phyloP scores from a whole-genome alignment of 2,888 invertebrate species.

The Eledona agricola region DNA sequence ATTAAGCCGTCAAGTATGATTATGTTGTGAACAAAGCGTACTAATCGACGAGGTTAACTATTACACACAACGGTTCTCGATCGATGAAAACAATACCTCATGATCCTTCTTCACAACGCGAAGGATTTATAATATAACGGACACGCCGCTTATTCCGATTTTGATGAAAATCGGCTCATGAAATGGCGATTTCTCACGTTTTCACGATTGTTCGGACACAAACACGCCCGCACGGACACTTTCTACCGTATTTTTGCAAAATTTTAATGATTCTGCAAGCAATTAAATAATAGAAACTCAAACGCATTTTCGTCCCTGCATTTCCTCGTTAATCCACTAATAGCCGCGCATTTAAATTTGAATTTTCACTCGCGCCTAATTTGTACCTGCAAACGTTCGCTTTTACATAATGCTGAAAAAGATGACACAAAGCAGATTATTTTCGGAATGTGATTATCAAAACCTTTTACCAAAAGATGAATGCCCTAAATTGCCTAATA shows the following conservation, averaged over 20 bases:
- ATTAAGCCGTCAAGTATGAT: slow-evolving; percentile 21
- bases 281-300: too few species aligned
- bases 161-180: slow-evolving; percentile 16
- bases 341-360: too few species aligned
- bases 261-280: slow-evolving; percentile 5
- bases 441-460: too few species aligned
- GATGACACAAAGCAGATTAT: too few species aligned
- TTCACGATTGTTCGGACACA: slow-evolving; percentile 17
- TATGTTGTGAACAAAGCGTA: slow-evolving; percentile 28
- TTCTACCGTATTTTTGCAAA: slow-evolving; percentile 12
- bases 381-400: too few species aligned
- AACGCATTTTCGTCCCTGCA: too few species aligned
- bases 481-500: too few species aligned
- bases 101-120: too few species aligned
- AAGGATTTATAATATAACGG: slow-evolving; percentile 8
- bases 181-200: slow-evolving; percentile 22
- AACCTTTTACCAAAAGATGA: too few species aligned
- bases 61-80: slow-evolving; percentile 25
- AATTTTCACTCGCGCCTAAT: too few species aligned
- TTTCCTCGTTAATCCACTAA: too few species aligned
- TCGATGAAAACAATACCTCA: slow-evolving; percentile 19
- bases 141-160: slow-evolving; percentile 7
- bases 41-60: slow-evolving; percentile 15
- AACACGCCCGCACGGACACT: slow-evolving; percentile 6
- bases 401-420: too few species aligned